Evolutionary conservation across 2,888 invertebrate genomes (phyloP), one percentile per base, ranked within the genome.

Genomic region (Athripsodes cinereus): DNA sequence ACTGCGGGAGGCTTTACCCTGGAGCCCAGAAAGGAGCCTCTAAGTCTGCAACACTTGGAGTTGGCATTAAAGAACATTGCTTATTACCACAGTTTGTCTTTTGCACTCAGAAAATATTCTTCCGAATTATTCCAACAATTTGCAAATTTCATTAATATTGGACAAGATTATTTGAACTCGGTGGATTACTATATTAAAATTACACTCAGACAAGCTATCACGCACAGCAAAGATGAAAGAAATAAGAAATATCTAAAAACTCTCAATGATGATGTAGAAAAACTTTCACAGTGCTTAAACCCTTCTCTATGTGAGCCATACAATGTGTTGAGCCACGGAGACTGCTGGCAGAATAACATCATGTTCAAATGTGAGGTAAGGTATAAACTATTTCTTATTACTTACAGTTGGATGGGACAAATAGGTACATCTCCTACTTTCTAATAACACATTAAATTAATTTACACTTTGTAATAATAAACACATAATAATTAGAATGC

Each of bases 351-450:
- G 8, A 60, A 60, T 26, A 68, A 72, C 68, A 59, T 74, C 71
- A 60, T 73, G 68, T 60, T 75, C 73, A 63, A 73, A 72, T 58
- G 74, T 67, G 51, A 71, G 74, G 31, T 75, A 71, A 19, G 50
- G 3, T 8, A 40, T 3, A 26, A 26, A 26, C n/a, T n/a, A n/a
- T n/a, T n/a, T n/a, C n/a, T n/a, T n/a, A n/a, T n/a, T n/a, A n/a
- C n/a, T n/a, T n/a, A n/a, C n/a, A n/a, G n/a, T n/a, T n/a, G n/a
- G n/a, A n/a, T n/a, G n/a, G n/a, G n/a, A n/a, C n/a, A n/a, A n/a
- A n/a, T n/a, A n/a, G n/a, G n/a, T n/a, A n/a, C n/a, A n/a, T n/a
- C n/a, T n/a, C n/a, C n/a, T n/a, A n/a, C n/a, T n/a, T n/a, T n/a
- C n/a, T n/a, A n/a, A n/a, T n/a, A n/a, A n/a, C n/a, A n/a, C n/a